Conservation (phyloP, 1,140 invertebrate genomes). For the Chionoecetes opilio region DNA sequence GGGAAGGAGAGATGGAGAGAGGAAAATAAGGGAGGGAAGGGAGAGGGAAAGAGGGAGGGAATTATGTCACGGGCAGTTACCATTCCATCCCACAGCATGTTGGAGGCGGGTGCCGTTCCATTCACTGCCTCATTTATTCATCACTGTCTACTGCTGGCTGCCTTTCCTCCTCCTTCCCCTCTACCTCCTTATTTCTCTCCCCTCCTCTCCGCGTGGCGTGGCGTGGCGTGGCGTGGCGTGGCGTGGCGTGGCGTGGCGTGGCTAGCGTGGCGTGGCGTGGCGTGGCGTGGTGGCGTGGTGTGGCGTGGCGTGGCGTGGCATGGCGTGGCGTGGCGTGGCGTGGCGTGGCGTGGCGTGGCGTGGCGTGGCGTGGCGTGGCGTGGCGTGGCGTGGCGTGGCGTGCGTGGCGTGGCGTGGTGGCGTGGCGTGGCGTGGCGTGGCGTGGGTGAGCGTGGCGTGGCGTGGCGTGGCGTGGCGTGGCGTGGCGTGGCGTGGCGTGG, state of each 20-base stretch:
- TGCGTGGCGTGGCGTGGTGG: no score
- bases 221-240: no score
- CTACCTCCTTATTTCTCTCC: not conserved
- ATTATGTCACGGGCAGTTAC: not conserved
- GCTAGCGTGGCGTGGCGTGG: not conserved
- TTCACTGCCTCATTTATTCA: not conserved
- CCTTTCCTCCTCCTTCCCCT: no score
- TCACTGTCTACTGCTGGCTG: not conserved
- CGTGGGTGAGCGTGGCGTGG: not conserved
- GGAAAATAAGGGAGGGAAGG: not conserved
- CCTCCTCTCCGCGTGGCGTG: not conserved
- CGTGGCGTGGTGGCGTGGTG: no score
- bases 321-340: no score
- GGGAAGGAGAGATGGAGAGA: not conserved
- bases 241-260: no score
- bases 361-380: not conserved
- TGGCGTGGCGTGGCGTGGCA: no score
- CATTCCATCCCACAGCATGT: not conserved
- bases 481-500: not conserved
- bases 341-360: not conserved
- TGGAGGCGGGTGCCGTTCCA: not conserved
- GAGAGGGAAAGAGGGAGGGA: not conserved
- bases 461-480: no score
- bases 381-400: no score
- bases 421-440: slow-evolving; percentile 30